A percentile compares a stretch with the other conserved stretches of the same genome.
Conservation (phyloP, 2,113 vertebrate genomes). For the Bagarius yarrelli region DNA sequence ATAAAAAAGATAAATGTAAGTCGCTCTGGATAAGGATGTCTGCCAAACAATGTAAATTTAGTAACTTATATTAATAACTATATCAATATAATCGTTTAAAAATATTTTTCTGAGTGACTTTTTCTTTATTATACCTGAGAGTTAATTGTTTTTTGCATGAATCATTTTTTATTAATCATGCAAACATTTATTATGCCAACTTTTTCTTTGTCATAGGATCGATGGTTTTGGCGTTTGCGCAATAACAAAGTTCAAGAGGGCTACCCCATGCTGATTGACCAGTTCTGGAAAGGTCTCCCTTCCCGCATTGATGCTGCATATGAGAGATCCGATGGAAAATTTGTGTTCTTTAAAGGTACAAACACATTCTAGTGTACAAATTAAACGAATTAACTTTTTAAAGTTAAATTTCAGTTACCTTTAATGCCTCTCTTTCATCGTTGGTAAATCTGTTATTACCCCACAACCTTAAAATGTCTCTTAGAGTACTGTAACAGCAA, state of each 20-base stretch:
- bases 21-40: too few relatives aligned
- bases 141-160: conserved; percentile 42
- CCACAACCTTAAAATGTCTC: too few relatives aligned
- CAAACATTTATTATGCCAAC: conserved; percentile 57
- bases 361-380: background rate
- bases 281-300: conserved; percentile 98
- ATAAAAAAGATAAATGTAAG: too few relatives aligned
- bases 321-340: conserved; percentile 92
- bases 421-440: too few relatives aligned
- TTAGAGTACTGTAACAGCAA: too few relatives aligned
- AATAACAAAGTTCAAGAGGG: conserved; percentile 96
- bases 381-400: background rate
- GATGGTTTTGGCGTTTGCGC: conserved; percentile 97
- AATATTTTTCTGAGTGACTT: background rate
- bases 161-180: conserved; percentile 63
- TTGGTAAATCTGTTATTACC: too few relatives aligned
- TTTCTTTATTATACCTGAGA: background rate
- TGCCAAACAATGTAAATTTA: too few relatives aligned
- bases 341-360: conserved; percentile 98
- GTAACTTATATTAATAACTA: background rate
- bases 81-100: background rate
- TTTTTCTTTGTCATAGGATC: conserved; percentile 70
- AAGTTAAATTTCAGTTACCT: background rate
- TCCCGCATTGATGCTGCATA: conserved; percentile 93
- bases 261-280: conserved; percentile 96